A percentile compares a stretch with the other conserved stretches of the same genome.
These are phyloP conservation scores for Scytalopus superciliaris DNA, from an alignment of 2,113 vertebrate genomes.

Conservation along the genomic window DNA sequence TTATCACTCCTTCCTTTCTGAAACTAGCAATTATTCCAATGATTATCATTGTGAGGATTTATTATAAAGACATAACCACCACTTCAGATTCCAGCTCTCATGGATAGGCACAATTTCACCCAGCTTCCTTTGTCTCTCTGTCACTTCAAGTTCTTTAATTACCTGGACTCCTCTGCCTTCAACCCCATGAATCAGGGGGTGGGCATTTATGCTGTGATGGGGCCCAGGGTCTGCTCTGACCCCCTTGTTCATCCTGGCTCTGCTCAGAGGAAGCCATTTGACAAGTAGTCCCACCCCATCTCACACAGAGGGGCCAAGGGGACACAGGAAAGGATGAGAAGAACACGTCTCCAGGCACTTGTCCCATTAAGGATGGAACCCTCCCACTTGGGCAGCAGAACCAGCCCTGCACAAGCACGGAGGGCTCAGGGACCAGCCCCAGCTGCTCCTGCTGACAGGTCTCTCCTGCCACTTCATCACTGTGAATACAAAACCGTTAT, in stretches of 20 bases:
- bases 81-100: not conserved
- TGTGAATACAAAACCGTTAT: not conserved
- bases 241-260: not conserved
- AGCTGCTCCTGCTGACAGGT: not conserved
- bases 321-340: fast-evolving
- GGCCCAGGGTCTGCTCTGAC: not conserved
- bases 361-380: not conserved
- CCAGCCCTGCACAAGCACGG: not conserved
- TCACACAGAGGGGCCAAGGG: not conserved
- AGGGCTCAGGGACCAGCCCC: not conserved
- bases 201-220: not conserved
- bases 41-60: not conserved
- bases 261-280: not conserved
- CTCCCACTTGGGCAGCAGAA: not conserved
- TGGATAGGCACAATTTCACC: not conserved
- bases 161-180: not conserved
- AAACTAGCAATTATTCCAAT: slow-evolving; percentile 29
- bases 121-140: not conserved
- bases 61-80: not conserved
- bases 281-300: not conserved
- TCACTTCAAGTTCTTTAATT: not conserved
- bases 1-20: not conserved
- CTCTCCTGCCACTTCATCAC: not conserved
- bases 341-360: fast-evolving
- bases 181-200: not conserved